Percentiles rank a stretch among this genome's conserved stretches.
Conservation (phyloP, 2,113 vertebrate genomes). For the Corythaixoides concolor region DNA sequence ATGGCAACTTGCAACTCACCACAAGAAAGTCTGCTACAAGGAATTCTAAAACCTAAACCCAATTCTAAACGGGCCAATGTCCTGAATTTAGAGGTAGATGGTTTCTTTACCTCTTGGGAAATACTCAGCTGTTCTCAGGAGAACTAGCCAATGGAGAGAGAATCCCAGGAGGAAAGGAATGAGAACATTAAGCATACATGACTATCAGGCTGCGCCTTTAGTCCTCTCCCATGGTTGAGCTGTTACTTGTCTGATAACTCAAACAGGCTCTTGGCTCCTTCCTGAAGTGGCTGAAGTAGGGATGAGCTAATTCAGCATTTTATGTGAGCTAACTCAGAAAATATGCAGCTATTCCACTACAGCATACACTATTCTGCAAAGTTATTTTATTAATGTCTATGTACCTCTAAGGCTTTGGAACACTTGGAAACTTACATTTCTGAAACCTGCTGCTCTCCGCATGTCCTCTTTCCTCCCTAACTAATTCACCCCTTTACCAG, state of each 20-base stretch:
- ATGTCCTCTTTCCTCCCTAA: not conserved
- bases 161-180: not conserved
- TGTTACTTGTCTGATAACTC: not conserved
- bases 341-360: not conserved
- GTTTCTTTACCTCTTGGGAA: not conserved
- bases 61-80: not conserved
- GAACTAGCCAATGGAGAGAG: not conserved
- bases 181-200: not conserved
- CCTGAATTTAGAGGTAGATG: not conserved
- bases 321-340: conserved; percentile 27
- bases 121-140: not conserved
- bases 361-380: not conserved
- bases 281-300: not conserved
- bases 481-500: not conserved
- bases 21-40: not conserved
- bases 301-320: conserved; percentile 38
- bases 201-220: not conserved
- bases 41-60: not conserved
- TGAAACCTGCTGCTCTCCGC: conserved; percentile 2
- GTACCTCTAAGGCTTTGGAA: not conserved
- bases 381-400: not conserved
- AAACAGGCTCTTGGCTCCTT: not conserved
- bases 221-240: not conserved
- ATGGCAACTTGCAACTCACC: not conserved
- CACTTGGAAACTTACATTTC: not conserved